These are phyloP conservation scores for Cacatua alba DNA, from an alignment of 2,113 vertebrate species.

Conservation along the genomic window DNA sequence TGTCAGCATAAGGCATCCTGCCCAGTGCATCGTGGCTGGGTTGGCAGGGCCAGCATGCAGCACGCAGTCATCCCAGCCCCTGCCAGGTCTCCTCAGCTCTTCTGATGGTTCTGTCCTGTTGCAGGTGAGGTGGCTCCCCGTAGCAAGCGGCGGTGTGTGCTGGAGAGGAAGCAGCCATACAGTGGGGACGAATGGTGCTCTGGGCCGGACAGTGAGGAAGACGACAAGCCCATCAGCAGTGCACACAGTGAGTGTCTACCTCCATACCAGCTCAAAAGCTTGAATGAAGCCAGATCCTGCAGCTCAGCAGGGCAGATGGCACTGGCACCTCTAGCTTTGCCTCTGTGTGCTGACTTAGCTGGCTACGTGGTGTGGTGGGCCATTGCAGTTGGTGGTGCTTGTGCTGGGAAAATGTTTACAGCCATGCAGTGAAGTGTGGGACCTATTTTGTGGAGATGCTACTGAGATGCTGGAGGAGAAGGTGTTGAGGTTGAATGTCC, in stretches of 20 bases:
- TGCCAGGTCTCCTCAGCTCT: not conserved
- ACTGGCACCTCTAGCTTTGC: not conserved
- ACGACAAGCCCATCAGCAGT: constrained; percentile 86
- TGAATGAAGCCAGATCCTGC: not conserved
- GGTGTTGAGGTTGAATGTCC: not conserved
- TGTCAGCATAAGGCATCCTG: not conserved
- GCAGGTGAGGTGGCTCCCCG: constrained; percentile 88
- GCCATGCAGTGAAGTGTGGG: not conserved
- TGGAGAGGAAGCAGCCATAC: constrained; percentile 96
- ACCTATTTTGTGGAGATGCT: not conserved
- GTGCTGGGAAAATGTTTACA: not conserved
- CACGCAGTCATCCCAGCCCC: not conserved
- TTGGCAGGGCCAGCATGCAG: not conserved
- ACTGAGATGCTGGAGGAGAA: not conserved
- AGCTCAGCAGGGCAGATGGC: not conserved
- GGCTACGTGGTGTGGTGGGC: fast-evolving
- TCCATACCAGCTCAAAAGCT: not conserved
- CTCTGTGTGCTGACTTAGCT: not conserved
- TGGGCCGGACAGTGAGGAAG: constrained; percentile 93
- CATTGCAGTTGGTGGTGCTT: not conserved
- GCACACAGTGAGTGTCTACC: constrained; percentile 85
- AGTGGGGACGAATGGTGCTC: constrained; percentile 99
- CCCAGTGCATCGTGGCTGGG: not conserved
- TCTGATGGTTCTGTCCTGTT: not conserved
- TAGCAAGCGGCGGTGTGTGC: constrained; percentile 93